Evolutionary conservation across 1,140 invertebrate genomes (phyloP).

Genomic region (Notospermus geniculatus): DNA sequence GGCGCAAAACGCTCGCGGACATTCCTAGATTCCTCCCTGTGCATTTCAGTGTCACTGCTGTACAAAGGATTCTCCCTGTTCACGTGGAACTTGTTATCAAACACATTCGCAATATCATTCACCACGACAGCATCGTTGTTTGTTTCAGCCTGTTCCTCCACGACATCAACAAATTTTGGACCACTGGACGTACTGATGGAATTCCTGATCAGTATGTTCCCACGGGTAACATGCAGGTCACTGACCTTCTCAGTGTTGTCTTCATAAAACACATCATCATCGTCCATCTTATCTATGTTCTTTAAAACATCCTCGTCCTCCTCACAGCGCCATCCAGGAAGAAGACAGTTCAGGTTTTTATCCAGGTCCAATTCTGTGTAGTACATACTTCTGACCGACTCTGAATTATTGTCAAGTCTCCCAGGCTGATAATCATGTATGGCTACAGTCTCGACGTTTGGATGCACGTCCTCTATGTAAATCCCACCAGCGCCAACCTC

Average conservation of each 20-base stretch:
- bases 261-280: no score
- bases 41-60: neutral
- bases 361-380: neutral
- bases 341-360: neutral
- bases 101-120: slow-evolving; percentile 3
- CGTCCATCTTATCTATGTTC: neutral
- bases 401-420: neutral
- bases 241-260: neutral
- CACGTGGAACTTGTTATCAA: neutral
- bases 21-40: neutral
- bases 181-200: neutral
- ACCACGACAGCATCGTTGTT: neutral
- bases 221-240: neutral
- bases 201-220: slow-evolving; percentile 5
- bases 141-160: neutral
- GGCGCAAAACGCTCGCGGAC: no score
- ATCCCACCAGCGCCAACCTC: neutral
- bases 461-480: slow-evolving; percentile 1
- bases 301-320: slow-evolving; percentile 1
- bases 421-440: no score
- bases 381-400: neutral
- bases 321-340: neutral
- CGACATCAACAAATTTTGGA: neutral
- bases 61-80: slow-evolving; percentile 2
- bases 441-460: neutral